A percentile compares a stretch with the other conserved stretches of the same genome.
Evolutionary conservation across 1,140 invertebrate species (phyloP).

Genomic region (Zaprionus ornatus): DNA sequence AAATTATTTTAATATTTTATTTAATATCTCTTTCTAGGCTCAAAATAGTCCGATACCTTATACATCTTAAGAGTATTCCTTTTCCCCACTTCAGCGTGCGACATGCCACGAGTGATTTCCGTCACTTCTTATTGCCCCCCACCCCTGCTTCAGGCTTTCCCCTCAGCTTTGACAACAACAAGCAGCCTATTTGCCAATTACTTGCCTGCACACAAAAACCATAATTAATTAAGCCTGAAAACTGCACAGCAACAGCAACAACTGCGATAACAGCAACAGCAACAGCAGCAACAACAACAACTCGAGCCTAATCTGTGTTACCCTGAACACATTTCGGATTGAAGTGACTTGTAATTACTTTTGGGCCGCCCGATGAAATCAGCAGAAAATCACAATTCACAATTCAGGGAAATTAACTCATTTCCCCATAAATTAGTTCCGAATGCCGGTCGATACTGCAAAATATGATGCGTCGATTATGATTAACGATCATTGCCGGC

Average conservation of each 20-base stretch:
- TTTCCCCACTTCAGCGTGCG: neutral
- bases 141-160: neutral
- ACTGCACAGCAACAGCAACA: slow-evolving; percentile 33
- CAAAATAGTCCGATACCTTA: neutral
- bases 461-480: slow-evolving; percentile 81
- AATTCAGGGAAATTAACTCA: slow-evolving; percentile 80
- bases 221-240: slow-evolving; percentile 69
- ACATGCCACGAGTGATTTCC: neutral
- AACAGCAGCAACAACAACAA: slow-evolving; percentile 12
- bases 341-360: slow-evolving; percentile 73
- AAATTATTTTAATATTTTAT: no score
- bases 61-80: neutral
- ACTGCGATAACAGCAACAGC: neutral
- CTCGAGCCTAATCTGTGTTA: slow-evolving; percentile 43
- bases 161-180: neutral
- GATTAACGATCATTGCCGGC: slow-evolving; percentile 74
- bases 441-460: slow-evolving; percentile 56
- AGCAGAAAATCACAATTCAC: slow-evolving; percentile 70
- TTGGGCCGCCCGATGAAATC: slow-evolving; percentile 67
- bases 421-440: slow-evolving; percentile 81
- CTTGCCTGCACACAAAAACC: slow-evolving; percentile 23
- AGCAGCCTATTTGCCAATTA: slow-evolving; percentile 22
- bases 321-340: slow-evolving; percentile 12
- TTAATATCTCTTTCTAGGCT: no score
- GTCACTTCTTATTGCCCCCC: neutral